These are phyloP conservation scores for Pandion haliaetus DNA, from an alignment of 2,113 vertebrate genomes.

Conservation along the genomic window DNA sequence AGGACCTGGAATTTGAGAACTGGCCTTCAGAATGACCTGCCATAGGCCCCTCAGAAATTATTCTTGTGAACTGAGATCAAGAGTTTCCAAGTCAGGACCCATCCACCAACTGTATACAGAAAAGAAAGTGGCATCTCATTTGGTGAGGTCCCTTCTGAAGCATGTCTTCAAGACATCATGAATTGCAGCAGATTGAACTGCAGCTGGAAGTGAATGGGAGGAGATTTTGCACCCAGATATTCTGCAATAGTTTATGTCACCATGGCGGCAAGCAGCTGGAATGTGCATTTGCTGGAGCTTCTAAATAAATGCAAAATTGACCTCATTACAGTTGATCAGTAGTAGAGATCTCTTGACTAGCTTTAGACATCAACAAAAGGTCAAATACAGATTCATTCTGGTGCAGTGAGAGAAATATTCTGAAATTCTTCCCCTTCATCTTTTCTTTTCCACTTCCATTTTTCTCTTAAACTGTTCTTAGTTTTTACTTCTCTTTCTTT, in stretches of 20 bases:
- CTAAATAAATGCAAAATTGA: background rate
- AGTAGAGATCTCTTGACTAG: background rate
- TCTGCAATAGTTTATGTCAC: background rate
- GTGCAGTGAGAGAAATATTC: background rate
- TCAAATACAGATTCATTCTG: background rate
- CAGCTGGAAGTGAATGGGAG: background rate
- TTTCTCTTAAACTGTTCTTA: background rate
- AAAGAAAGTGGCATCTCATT: background rate
- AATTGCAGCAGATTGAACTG: background rate
- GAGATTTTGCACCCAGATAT: background rate
- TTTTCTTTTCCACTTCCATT: background rate
- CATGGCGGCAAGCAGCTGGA: background rate
- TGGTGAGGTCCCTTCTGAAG: background rate
- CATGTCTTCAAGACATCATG: background rate
- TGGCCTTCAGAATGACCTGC: background rate
- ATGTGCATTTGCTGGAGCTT: background rate
- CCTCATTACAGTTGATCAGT: background rate
- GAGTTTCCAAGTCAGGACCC: background rate
- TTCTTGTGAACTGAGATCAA: constrained; percentile 14
- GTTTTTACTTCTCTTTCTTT: background rate
- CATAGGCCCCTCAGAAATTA: background rate
- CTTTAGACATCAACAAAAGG: background rate
- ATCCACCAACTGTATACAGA: background rate
- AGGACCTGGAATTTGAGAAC: background rate
- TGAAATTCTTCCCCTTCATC: background rate